Conservation (phyloP, 2,797 vertebrate species). For the Cottoperca gobio region DNA sequence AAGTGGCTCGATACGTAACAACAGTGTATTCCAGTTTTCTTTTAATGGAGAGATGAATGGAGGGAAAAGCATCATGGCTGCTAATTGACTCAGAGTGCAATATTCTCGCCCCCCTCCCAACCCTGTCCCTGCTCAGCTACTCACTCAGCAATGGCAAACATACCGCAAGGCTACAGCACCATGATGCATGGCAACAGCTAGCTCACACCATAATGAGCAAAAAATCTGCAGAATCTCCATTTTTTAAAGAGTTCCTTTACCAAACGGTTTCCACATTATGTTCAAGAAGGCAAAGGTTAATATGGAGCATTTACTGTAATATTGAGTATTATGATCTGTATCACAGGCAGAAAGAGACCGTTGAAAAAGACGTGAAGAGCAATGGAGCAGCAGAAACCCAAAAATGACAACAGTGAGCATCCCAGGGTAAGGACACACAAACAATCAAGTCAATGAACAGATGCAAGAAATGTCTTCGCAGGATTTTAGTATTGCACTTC, state of each 20-base stretch:
- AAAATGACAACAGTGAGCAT: slow-evolving; percentile 50
- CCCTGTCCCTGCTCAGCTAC: slow-evolving; percentile 28
- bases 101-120: slow-evolving; percentile 40
- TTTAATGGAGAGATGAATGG: slow-evolving; percentile 59
- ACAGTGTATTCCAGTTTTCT: slow-evolving; percentile 48
- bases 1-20: slow-evolving; percentile 63
- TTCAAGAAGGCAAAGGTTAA: background rate
- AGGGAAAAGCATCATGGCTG: slow-evolving; percentile 45
- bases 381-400: slow-evolving; percentile 47
- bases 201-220: slow-evolving; percentile 13
- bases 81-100: slow-evolving; percentile 74
- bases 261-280: slow-evolving; percentile 1
- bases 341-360: slow-evolving; percentile 66
- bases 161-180: slow-evolving; percentile 30
- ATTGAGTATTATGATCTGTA: background rate
- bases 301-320: background rate
- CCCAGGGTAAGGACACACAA: slow-evolving; percentile 45
- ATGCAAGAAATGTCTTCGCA: background rate
- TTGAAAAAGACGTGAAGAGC: slow-evolving; percentile 68
- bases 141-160: slow-evolving; percentile 62
- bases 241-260: background rate
- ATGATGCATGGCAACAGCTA: slow-evolving; percentile 47
- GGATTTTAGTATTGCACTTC: background rate
- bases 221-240: background rate
- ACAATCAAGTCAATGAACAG: background rate